Evolutionary conservation across 1,140 invertebrate genomes (phyloP).

Genomic region (Drosophila fuyamai): DNA sequence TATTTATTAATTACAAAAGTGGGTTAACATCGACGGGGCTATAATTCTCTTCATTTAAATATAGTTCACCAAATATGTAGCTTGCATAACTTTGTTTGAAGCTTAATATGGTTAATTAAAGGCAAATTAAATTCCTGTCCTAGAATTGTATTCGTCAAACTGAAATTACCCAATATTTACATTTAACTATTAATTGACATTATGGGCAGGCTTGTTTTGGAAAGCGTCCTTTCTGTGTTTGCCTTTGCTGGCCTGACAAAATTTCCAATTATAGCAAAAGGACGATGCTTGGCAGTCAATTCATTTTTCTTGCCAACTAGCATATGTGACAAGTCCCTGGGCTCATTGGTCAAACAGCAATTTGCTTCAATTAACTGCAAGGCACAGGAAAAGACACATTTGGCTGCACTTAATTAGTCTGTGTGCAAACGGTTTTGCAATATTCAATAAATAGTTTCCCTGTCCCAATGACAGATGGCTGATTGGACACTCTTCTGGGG

Average conservation of each 20-base stretch:
- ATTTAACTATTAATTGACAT: conserved; percentile 39
- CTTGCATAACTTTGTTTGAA: too few relatives aligned
- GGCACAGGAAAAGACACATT: conserved; percentile 22
- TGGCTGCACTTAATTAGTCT: conserved; percentile 71
- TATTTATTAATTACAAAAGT: conserved; percentile 21
- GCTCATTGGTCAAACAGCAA: conserved; percentile 61
- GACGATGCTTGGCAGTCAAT: conserved; percentile 29
- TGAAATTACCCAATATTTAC: not conserved
- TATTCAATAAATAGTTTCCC: conserved; percentile 65
- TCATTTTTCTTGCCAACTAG: conserved; percentile 33
- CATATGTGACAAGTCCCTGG: conserved; percentile 15
- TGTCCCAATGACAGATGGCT: conserved; percentile 32
- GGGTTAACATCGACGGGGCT: conserved; percentile 10
- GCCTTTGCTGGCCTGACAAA: conserved; percentile 7
- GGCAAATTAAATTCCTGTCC: too few relatives aligned
- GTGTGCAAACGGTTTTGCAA: conserved; percentile 36
- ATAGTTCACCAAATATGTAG: not conserved
- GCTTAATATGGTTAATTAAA: too few relatives aligned
- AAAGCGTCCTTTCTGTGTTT: conserved; percentile 1
- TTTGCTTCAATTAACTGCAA: conserved; percentile 74
- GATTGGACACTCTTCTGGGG: conserved; percentile 13
- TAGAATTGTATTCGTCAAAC: not conserved
- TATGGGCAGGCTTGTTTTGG: conserved; percentile 6
- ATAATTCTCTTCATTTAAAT: not conserved
- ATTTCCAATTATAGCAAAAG: conserved; percentile 48